phyloP scores from a whole-genome alignment of 2,113 vertebrate species.

The Crypturellus undulatus region DNA sequence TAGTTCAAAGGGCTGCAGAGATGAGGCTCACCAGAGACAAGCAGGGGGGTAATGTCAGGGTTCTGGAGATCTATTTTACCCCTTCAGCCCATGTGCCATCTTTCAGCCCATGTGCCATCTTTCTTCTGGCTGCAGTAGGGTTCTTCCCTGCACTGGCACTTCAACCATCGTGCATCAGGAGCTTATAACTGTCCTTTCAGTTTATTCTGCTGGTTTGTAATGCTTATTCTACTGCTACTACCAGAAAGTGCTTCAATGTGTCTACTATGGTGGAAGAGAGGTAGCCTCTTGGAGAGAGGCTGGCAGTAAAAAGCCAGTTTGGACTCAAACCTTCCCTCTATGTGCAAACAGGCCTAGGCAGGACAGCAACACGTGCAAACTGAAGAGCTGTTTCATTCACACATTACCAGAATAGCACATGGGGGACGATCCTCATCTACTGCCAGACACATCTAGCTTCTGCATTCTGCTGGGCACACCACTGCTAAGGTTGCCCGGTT shows the following conservation, averaged over 20 bases:
- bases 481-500: neutral
- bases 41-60: neutral
- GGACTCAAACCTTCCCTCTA: neutral
- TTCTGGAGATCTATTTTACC: neutral
- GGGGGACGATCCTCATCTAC: neutral
- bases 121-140: neutral
- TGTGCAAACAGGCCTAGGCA: neutral
- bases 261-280: neutral
- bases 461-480: neutral
- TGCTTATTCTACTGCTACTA: neutral
- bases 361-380: neutral
- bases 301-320: neutral
- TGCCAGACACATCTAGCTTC: neutral
- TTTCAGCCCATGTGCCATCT: neutral
- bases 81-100: neutral
- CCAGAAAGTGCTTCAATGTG: neutral
- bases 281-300: neutral
- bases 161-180: neutral
- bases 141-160: neutral
- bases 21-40: conserved; percentile 29
- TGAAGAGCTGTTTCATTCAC: neutral
- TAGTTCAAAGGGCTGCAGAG: conserved; percentile 6
- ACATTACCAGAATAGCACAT: fast-evolving
- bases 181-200: neutral
- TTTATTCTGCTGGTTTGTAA: conserved; percentile 2